Conservation (phyloP, 1,140 invertebrate genomes). For the Archegozetes longisetosus region DNA sequence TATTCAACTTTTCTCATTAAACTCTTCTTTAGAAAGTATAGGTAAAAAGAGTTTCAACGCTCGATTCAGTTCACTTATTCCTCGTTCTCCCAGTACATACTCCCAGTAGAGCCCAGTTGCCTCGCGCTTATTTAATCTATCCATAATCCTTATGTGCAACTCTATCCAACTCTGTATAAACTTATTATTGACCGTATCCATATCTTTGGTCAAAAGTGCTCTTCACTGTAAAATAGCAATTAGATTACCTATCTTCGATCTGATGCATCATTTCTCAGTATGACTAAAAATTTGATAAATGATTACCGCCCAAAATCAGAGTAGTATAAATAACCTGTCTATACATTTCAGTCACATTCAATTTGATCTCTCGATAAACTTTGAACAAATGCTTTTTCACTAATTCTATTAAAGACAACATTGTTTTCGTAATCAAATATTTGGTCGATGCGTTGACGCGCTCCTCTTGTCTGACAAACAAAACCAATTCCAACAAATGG, state of each 20-base stretch:
- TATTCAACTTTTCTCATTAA: no score
- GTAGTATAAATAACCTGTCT: background rate
- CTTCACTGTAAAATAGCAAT: no score
- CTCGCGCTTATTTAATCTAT: no score
- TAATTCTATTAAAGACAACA: background rate
- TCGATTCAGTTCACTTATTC: no score
- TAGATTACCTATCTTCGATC: background rate
- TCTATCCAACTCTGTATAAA: no score
- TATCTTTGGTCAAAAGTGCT: no score
- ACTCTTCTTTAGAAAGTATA: no score
- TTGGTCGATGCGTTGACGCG: constrained; percentile 57
- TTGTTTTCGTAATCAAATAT: background rate
- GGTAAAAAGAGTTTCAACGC: no score
- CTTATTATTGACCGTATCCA: no score
- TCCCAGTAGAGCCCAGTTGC: no score
- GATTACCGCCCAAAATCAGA: background rate
- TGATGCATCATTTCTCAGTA: background rate
- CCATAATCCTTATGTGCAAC: no score
- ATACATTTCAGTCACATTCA: background rate
- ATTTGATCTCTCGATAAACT: background rate
- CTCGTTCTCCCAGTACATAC: no score
- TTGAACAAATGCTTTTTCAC: background rate
- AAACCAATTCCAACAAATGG: constrained; percentile 57
- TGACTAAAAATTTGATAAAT: background rate
- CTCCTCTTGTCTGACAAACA: constrained; percentile 61